Base-by-base conservation (phyloP, 2,888 invertebrate genomes). In the Beris chalybata region DNA sequence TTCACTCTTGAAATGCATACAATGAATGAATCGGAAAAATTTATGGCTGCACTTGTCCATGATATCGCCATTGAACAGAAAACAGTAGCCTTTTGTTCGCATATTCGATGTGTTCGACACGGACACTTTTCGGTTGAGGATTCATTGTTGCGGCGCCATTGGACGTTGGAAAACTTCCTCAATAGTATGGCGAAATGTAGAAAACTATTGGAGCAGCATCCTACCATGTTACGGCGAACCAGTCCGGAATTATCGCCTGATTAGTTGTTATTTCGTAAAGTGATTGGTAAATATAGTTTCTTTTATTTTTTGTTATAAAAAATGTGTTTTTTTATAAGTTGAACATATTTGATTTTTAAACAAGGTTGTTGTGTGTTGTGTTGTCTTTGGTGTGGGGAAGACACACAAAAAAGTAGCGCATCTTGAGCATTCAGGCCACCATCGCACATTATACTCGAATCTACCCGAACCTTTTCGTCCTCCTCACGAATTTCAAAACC, bases 1-100 rank as follows among this genome's bases (percentile, higher is more conserved):
- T 96, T 97, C 76, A 90, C 89, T 12, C 79, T 98, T 0, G 96
- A 97, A 83, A 82, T 97, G 32, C 92, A 94, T 76, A 86, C 90
- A 45, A 86, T 94, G 30, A 95, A 96, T 80, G 97, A 96, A 79
- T 86, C 87, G 72, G 91, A 92, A 71, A 81, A 84, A 53, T 93
- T 90, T 76, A 79, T 98, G 15, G 88, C 87, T 77, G 83, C 85
- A 0, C 74, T 97, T n/a, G 81, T 97, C 12, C 89, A 94, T 76
- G 92, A 95, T 69, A 82, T 97, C 45, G 98, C 95, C 4, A 76
- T 91, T 1, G 87, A 89, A 74, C 76, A 96, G 47, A 89, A 89
- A 73, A 88, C 90, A 2, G 86, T 87, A 1, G 97, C 97, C 0
- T 87, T 91, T 71, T 93, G 94, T 75, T 87, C 87, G 0, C 87